Evolutionary conservation across 2,113 vertebrate species (phyloP), one percentile per base, ranked within the genome.

Genomic region (Pteropus alecto): DNA sequence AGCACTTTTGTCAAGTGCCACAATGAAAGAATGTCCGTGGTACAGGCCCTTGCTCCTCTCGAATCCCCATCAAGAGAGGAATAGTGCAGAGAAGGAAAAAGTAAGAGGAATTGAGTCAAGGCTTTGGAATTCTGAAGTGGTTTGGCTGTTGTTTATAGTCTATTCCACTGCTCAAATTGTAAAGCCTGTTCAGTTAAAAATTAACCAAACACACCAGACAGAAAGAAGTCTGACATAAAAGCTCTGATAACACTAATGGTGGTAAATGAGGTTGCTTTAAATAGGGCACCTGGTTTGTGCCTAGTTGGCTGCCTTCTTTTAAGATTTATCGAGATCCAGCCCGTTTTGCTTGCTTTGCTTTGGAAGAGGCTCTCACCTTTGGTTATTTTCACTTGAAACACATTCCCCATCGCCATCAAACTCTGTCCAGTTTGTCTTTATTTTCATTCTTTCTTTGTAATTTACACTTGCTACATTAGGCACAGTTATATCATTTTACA

Each of bases 171-270:
- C 93, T 94, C 58, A 82, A 61, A 70, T 26, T 94, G 89, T 77
- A 74, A 92, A 94, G 86, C 60, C 78, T 92, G 46, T 48, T 65
- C 46, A 48, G 95, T 97, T 97, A 97, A 97, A 97, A 96, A 95
- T 95, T 95, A 95, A 97, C 93, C 93, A 30, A 95, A 63, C 87
- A 93, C 22, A 87, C 41, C 79, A 93, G 93, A 92, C 91, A 91
- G 82, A 84, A 33, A 90, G 56, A 90, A 93, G 92, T 51, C 56
- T 35, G 65, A 73, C 95, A 70, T 30, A 21, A 93, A 95, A 77
- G 93, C 30, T 35, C 91, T 71, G 96, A 93, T 86, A 97, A 95
- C 73, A 48, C 73, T 96, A 78, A 95, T 48, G 86, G 93, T 54
- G 68, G 56, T 68, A n/a, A 93, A 77, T 30, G 58, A 84, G 13